Percentiles rank a stretch among this genome's conserved stretches.
phyloP scores from a whole-genome alignment of 2,113 vertebrate species.

The Vulpes vulpes region DNA sequence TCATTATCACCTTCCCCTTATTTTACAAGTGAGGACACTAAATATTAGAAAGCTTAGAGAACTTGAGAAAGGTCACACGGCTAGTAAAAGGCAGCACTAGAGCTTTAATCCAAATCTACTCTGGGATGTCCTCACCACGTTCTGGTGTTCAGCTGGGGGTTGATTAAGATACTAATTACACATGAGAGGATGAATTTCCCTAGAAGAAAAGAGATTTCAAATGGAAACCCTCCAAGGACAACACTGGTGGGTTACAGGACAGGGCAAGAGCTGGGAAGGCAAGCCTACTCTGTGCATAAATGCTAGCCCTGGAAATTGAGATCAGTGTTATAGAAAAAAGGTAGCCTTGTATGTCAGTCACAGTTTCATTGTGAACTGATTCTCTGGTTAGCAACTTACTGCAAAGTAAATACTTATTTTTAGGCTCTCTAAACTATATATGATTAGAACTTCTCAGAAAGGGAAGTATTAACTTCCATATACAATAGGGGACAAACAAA shows the following conservation, averaged over 20 bases:
- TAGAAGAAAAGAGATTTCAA: background rate
- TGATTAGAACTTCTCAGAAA: background rate
- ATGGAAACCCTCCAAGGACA: background rate
- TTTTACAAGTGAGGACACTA: conserved; percentile 49
- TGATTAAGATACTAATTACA: background rate
- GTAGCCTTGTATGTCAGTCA: background rate
- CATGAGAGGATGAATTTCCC: background rate
- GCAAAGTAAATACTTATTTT: conserved; percentile 14
- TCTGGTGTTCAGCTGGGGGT: background rate
- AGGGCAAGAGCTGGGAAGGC: background rate
- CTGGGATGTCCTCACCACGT: background rate
- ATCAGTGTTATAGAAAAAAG: conserved; percentile 20
- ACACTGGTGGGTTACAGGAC: background rate
- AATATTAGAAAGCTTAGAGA: background rate
- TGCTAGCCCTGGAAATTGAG: background rate
- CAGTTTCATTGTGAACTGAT: background rate
- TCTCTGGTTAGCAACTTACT: background rate
- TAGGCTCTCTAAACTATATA: background rate
- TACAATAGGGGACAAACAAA: background rate
- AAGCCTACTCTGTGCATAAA: background rate
- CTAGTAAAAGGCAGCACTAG: background rate
- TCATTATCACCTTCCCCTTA: background rate
- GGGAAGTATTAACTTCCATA: background rate
- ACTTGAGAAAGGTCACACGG: background rate
- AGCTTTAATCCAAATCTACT: background rate